A percentile compares a stretch with the other conserved stretches of the same genome.
Conservation (phyloP, 2,797 vertebrate genomes). For the Thamnophis elegans region DNA sequence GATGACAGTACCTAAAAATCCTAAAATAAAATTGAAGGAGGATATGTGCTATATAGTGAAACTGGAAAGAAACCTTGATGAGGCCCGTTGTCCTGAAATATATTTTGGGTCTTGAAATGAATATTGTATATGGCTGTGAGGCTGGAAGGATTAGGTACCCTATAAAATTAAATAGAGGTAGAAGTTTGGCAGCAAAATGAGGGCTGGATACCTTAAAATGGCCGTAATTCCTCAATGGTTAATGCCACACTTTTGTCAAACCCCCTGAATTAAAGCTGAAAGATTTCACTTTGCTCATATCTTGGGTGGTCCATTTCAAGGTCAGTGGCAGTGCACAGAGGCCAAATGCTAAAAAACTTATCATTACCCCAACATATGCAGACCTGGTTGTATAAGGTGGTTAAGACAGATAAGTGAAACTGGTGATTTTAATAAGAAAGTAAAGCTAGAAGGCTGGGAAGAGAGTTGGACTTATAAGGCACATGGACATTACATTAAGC, state of each 20-base stretch:
- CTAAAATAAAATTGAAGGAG: neutral
- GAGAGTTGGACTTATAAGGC: neutral
- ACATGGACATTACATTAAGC: neutral
- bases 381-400: neutral
- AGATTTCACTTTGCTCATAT: neutral
- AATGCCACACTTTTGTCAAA: neutral
- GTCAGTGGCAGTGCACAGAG: neutral
- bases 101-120: neutral
- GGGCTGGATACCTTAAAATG: neutral
- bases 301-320: neutral
- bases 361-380: neutral
- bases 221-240: neutral
- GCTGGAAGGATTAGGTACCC: neutral
- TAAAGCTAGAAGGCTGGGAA: neutral
- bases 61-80: neutral
- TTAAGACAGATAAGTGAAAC: neutral
- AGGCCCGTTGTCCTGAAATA: neutral
- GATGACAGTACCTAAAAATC: neutral
- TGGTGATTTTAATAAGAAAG: neutral
- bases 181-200: neutral
- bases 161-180: neutral
- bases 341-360: neutral
- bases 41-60: neutral
- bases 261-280: neutral
- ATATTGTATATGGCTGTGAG: neutral